A percentile compares a stretch with the other conserved stretches of the same genome.
These are phyloP conservation scores for Pseudoips prasinana DNA, from an alignment of 2,888 invertebrate species.

Conservation along the genomic window DNA sequence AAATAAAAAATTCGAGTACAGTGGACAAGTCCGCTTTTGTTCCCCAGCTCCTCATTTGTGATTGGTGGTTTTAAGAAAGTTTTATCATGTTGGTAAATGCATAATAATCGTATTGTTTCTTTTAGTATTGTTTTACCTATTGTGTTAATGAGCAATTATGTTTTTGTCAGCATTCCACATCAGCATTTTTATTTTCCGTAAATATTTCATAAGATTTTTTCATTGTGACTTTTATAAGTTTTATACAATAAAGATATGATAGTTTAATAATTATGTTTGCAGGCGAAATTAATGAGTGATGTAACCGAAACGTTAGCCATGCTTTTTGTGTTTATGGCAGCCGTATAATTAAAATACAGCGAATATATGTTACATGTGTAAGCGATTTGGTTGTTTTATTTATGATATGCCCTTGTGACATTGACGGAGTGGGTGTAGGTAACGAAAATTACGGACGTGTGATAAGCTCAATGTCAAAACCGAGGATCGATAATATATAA, in stretches of 20 bases:
- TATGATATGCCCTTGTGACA: background rate
- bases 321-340: constrained; percentile 50
- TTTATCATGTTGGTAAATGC: constrained; percentile 19
- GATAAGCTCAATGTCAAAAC: too few species aligned
- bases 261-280: background rate
- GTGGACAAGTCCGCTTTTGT: too few species aligned
- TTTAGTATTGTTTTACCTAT: constrained; percentile 18
- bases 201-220: too few species aligned
- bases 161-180: constrained; percentile 30
- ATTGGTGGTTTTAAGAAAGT: constrained; percentile 8
- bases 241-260: too few species aligned
- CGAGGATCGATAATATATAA: too few species aligned
- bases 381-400: constrained; percentile 37
- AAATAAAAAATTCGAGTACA: too few species aligned
- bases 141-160: constrained; percentile 24
- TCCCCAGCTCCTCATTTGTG: too few species aligned
- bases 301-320: constrained; percentile 42
- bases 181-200: constrained; percentile 26
- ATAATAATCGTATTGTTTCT: constrained; percentile 21
- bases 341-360: constrained; percentile 49
- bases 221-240: too few species aligned
- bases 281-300: constrained; percentile 22
- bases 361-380: constrained; percentile 59
- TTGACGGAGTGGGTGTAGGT: too few species aligned
- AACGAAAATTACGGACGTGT: too few species aligned